Base-by-base conservation (phyloP, 2,888 invertebrate species). In the Drymonia ruficornis region DNA sequence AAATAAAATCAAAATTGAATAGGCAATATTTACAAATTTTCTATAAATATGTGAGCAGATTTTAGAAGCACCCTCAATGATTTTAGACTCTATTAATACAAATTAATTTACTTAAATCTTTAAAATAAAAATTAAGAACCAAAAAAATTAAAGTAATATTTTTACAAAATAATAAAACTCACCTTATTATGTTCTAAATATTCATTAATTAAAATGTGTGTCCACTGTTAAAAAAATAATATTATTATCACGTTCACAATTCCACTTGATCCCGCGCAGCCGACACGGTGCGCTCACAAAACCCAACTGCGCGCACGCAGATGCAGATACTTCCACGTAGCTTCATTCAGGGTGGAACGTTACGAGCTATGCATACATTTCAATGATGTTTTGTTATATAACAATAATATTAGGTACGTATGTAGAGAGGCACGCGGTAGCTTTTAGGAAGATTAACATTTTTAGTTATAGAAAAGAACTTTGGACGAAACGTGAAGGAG, bases 191-290 rank as follows among this genome's bases (percentile, higher is more conserved):
- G 2, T 55, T 63, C 52, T 54, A 53, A 49, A 48, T 43, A 46
- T 34, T 52, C 40, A 36, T 34, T 53, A 53, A 46, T 47, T 42
- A 29, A 42, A 28, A 38, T n/a, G n/a, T n/a, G n/a, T 15, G 15
- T 38, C 38, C 42, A 45, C 3, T 45, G 45, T 23, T 4, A 11
- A 12, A 44, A 43, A 55, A 50, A 49, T 43, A n/a, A n/a, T n/a
- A n/a, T 46, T 43, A 29, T 52, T 44, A 36, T 55, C 62, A 65
- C 56, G 34, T 43, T 51, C 50, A 53, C 69, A 63, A 61, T 53
- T 18, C n/a, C 34, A 42, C 42, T 34, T 40, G 53, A 56, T 62
- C 65, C 47, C 36, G 73, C 72, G 74, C 74, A 71, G 54, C 65
- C 52, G 55, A 47, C 59, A 59, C 65, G 65, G 67, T 60, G 60